Evolutionary conservation across 1,140 invertebrate genomes (phyloP).

Genomic region (Homarus americanus): DNA sequence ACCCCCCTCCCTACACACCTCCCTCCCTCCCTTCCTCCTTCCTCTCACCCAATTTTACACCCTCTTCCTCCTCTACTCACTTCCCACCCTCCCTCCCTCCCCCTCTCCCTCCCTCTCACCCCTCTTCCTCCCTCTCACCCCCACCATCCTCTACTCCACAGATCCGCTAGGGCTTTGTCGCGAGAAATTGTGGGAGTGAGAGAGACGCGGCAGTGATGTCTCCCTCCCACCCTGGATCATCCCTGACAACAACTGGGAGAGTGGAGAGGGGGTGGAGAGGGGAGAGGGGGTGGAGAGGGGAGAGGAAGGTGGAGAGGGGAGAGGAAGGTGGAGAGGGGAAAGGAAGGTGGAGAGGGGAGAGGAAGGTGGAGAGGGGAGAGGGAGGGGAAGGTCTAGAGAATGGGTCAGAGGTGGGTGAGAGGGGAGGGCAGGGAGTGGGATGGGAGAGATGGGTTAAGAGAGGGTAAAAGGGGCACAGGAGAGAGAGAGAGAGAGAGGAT

Average conservation of each 20-base stretch:
- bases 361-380: too few relatives aligned
- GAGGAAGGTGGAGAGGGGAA: background rate
- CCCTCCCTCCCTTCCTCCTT: background rate
- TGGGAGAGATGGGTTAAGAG: too few relatives aligned
- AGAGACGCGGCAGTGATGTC: background rate
- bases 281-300: background rate
- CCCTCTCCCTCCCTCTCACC: background rate
- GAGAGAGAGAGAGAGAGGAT: too few relatives aligned
- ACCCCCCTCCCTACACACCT: too few relatives aligned
- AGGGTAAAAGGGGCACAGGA: too few relatives aligned
- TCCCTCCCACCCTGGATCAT: background rate
- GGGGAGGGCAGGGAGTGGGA: too few relatives aligned
- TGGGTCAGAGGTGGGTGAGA: too few relatives aligned
- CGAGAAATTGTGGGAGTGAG: conserved; percentile 20
- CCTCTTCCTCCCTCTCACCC: background rate
- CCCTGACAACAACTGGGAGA: background rate
- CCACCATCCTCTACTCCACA: background rate
- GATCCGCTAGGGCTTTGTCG: conserved; percentile 32
- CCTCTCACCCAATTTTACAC: background rate
- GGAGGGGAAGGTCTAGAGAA: too few relatives aligned
- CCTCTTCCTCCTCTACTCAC: background rate
- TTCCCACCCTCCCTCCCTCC: background rate
- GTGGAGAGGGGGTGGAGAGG: background rate
- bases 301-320: background rate
- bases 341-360: too few relatives aligned